Conservation (phyloP, 1,140 invertebrate genomes). For the Diprion similis region DNA sequence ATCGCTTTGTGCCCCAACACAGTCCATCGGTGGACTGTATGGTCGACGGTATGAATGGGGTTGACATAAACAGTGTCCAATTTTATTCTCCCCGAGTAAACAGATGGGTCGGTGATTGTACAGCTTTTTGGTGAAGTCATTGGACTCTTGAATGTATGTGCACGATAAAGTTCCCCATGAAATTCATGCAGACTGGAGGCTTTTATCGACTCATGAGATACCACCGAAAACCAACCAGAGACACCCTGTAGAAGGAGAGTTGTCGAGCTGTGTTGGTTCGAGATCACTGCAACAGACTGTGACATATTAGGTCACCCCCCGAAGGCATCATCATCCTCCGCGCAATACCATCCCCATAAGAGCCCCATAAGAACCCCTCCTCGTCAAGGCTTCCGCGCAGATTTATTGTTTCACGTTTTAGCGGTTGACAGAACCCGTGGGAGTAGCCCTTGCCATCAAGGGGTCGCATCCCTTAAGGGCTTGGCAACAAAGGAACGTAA, state of each 20-base stretch:
- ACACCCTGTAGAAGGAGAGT: slow-evolving; percentile 22
- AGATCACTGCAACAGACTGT: slow-evolving; percentile 60
- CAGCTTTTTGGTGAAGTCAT: too few relatives aligned
- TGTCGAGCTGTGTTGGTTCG: not conserved
- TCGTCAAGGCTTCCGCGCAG: slow-evolving; percentile 27
- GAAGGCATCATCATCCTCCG: not conserved
- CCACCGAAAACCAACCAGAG: not conserved
- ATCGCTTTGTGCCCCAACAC: too few relatives aligned
- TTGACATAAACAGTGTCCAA: not conserved
- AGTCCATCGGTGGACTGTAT: too few relatives aligned
- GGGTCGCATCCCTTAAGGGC: not conserved
- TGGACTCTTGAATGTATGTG: too few relatives aligned
- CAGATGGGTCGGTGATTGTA: not conserved
- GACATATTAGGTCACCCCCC: slow-evolving; percentile 51
- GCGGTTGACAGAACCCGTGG: slow-evolving; percentile 46
- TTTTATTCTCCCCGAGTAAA: not conserved
- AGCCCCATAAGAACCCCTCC: not conserved
- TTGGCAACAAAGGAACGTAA: not conserved
- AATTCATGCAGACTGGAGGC: not conserved
- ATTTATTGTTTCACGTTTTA: slow-evolving; percentile 61
- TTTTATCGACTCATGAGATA: not conserved
- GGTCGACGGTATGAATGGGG: not conserved
- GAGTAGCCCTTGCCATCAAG: slow-evolving; percentile 24
- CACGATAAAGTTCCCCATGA: not conserved
- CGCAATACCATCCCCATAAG: slow-evolving; percentile 3